Evolutionary conservation across 2,113 vertebrate genomes (phyloP), one percentile per base, ranked within the genome.

Genomic region (Elephantulus edwardii): DNA sequence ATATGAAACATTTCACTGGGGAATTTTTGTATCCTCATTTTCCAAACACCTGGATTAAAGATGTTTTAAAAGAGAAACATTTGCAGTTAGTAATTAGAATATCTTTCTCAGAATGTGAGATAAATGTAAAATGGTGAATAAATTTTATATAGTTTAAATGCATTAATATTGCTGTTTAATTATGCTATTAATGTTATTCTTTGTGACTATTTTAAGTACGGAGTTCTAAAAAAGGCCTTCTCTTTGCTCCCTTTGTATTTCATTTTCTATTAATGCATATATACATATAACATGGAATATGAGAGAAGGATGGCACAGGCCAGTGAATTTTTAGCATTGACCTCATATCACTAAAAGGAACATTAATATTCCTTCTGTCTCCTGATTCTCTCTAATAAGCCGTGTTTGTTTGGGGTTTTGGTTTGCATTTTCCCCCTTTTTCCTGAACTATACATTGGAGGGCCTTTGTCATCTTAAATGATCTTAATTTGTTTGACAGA

Each of bases 401-500:
- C 22, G 68, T 17, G 11, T n/a, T n/a, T n/a, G n/a, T n/a, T n/a
- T n/a, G n/a, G n/a, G n/a, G n/a, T n/a, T n/a, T n/a, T n/a, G n/a
- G n/a, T n/a, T n/a, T n/a, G n/a, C n/a, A n/a, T n/a, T n/a, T n/a
- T n/a, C n/a, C n/a, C n/a, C n/a, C n/a, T 40, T 54, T 74, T 54
- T 50, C 56, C 26, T 14, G 84, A 74, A 12, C 24, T 35, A 46
- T 28, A 46, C 0, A 22, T 50, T 85, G 66, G 88, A 94, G 68
- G 86, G 48, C 54, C 48, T 66, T 84, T 4, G 30, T 75, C 19
- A 19, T n/a, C 4, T 2, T 91, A 92, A 94, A 82, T 50, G 46
- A 72, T 70, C 93, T n/a, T 94, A 77, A 79, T 30, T 86, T 89
- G 66, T 62, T 35, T 8, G 16, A 30, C 24, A 83, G 54, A 78